Conservation (phyloP, 1,140 invertebrate species). For the Achatina immaculata region DNA sequence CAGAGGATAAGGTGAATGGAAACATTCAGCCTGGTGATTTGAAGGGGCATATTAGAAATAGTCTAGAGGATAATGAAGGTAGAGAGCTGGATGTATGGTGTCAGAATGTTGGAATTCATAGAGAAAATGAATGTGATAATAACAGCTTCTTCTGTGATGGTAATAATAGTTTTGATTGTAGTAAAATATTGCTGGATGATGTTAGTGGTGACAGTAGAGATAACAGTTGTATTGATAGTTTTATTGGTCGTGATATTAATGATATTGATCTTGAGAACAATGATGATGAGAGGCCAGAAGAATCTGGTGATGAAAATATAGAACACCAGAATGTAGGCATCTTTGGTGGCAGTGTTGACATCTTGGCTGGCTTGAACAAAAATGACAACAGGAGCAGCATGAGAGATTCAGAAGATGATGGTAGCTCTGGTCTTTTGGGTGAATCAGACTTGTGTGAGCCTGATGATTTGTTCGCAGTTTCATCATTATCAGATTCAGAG, state of each 20-base stretch:
- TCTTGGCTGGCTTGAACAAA: not conserved
- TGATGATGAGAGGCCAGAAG: not conserved
- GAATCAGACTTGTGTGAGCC: conserved; percentile 20
- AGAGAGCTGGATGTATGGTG: too few species aligned
- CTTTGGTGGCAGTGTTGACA: not conserved
- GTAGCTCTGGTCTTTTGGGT: conserved; percentile 6
- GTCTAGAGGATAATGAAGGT: too few species aligned
- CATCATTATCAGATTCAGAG: conserved; percentile 11
- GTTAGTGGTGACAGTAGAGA: not conserved
- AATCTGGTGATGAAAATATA: not conserved
- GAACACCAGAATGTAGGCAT: not conserved
- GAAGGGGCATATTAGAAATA: too few species aligned
- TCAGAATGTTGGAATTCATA: too few species aligned
- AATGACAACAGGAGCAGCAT: not conserved
- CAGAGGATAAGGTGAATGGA: too few species aligned
- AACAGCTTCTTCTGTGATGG: too few species aligned
- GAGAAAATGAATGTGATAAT: too few species aligned
- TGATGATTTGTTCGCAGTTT: conserved; percentile 25
- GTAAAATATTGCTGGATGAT: not conserved
- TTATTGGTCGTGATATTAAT: not conserved
- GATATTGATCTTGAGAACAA: not conserved
- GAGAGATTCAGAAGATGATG: not conserved
- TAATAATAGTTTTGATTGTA: too few species aligned
- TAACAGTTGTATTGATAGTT: not conserved
- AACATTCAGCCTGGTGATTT: too few species aligned